Percentiles rank a stretch among this genome's conserved stretches.
Evolutionary conservation across 2,888 invertebrate species (phyloP).

Genomic region (Drosophila putrida): DNA sequence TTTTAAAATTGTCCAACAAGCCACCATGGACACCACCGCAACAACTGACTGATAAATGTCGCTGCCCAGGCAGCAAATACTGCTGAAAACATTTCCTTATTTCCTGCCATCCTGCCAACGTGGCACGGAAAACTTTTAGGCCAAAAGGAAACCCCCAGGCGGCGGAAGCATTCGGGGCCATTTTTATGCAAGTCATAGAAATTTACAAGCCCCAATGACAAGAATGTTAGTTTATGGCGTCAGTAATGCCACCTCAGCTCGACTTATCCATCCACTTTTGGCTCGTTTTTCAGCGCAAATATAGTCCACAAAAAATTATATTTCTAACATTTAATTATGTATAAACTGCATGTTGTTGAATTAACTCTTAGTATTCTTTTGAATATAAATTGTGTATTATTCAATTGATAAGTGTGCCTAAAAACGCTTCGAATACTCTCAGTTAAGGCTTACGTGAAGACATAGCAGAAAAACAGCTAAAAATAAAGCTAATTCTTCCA

Average conservation of each 20-base stretch:
- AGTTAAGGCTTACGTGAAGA: too few relatives aligned
- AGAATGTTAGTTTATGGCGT: slow-evolving; percentile 72
- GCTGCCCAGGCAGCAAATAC: slow-evolving; percentile 78
- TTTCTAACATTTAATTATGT: too few relatives aligned
- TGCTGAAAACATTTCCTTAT: slow-evolving; percentile 79
- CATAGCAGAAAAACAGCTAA: slow-evolving; percentile 1
- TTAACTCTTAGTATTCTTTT: too few relatives aligned
- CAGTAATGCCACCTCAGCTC: slow-evolving; percentile 38
- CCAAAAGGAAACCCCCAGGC: slow-evolving; percentile 77
- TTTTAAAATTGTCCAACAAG: slow-evolving; percentile 81
- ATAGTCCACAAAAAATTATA: too few relatives aligned
- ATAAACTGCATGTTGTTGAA: too few relatives aligned
- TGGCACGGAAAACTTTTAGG: slow-evolving; percentile 76
- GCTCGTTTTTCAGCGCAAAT: slow-evolving; percentile 5
- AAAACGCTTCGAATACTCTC: background rate
- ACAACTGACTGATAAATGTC: slow-evolving; percentile 82
- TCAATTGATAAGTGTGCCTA: too few relatives aligned
- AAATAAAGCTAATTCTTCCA: background rate
- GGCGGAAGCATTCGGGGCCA: slow-evolving; percentile 76
- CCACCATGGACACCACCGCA: slow-evolving; percentile 62
- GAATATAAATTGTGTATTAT: too few relatives aligned
- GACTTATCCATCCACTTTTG: slow-evolving; percentile 9
- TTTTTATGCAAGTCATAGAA: slow-evolving; percentile 82
- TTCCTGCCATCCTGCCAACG: slow-evolving; percentile 63
- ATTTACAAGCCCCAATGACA: slow-evolving; percentile 80